phyloP scores from a whole-genome alignment of 2,797 vertebrate species.

The Florisuga fusca region DNA sequence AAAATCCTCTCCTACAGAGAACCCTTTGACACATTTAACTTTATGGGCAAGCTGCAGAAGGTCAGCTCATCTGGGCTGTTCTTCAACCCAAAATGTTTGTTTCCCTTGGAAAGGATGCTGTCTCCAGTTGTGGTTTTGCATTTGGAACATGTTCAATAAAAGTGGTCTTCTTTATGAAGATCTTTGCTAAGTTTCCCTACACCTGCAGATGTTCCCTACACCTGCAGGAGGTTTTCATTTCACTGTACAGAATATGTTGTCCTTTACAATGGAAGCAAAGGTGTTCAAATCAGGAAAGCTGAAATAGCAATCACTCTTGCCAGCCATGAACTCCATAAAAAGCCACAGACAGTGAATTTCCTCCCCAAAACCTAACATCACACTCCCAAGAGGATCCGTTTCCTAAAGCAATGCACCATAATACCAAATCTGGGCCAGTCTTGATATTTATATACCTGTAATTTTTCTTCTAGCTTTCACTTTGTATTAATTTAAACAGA shows the following conservation, averaged over 20 bases:
- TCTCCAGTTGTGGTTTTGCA: neutral
- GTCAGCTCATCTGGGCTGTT: neutral
- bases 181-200: neutral
- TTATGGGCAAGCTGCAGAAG: neutral
- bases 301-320: accelerated
- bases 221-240: neutral
- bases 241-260: neutral
- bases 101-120: neutral
- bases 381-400: neutral
- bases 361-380: neutral
- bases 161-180: neutral
- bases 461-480: neutral
- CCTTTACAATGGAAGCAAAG: neutral
- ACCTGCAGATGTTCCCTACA: neutral
- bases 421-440: neutral
- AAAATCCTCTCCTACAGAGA: conserved; percentile 36
- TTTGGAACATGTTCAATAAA: neutral
- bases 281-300: neutral
- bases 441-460: neutral
- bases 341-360: neutral
- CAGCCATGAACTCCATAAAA: neutral
- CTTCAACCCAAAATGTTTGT: neutral
- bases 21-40: neutral
- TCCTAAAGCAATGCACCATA: neutral
- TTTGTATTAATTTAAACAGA: neutral